These are phyloP conservation scores for Drosophila elegans DNA, from an alignment of 1,140 invertebrate species.

Conservation along the genomic window DNA sequence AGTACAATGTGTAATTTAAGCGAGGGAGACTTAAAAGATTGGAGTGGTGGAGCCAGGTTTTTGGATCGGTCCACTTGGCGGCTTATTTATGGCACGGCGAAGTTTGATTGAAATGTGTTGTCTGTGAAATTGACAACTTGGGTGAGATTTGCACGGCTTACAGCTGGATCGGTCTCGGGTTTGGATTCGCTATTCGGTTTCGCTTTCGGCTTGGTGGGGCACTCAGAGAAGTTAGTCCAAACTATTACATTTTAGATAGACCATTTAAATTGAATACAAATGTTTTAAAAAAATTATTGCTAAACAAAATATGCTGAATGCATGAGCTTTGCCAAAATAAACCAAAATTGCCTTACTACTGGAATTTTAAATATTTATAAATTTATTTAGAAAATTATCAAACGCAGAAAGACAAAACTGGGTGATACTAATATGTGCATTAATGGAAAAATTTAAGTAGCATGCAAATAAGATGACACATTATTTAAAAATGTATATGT, in stretches of 20 bases:
- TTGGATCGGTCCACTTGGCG: conserved; percentile 67
- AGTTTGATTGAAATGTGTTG: conserved; percentile 84
- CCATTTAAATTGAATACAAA: not conserved
- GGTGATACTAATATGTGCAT: no score
- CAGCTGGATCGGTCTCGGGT: conserved; percentile 31
- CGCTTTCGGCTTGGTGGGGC: conserved; percentile 16
- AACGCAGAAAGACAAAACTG: no score
- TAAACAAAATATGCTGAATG: no score
- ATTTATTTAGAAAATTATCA: no score
- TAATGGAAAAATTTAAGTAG: no score
- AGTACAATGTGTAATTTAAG: conserved; percentile 66
- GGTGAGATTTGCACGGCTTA: conserved; percentile 75
- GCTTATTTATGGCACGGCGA: conserved; percentile 77
- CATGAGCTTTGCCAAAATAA: no score
- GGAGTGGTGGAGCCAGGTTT: conserved; percentile 25
- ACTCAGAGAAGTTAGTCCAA: not conserved
- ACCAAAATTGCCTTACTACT: no score
- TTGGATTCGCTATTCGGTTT: conserved; percentile 6
- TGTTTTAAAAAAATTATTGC: not conserved
- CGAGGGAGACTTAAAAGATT: conserved; percentile 51
- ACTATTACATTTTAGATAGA: not conserved
- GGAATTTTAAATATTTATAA: no score
- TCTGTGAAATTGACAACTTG: conserved; percentile 79
- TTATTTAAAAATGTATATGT: no score
- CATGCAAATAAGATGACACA: no score